phyloP scores from a whole-genome alignment of 2,797 vertebrate species.

The Poeciliopsis presidionis region DNA sequence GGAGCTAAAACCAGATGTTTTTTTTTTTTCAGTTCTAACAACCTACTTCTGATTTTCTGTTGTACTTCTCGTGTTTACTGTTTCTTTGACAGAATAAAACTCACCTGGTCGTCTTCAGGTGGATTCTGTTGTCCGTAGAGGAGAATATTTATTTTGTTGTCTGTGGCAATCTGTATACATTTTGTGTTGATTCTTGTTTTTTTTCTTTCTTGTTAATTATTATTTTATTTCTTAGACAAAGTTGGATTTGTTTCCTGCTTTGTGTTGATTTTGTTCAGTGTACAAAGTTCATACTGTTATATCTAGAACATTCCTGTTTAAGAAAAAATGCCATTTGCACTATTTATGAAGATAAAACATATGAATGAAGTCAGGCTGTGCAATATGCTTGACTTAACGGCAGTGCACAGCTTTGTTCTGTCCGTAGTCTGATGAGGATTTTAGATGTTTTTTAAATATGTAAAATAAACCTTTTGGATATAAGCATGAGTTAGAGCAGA shows the following conservation, averaged over 20 bases:
- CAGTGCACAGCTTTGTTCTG: conserved; percentile 93
- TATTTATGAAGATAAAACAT: conserved; percentile 89
- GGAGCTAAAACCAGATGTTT: conserved; percentile 89
- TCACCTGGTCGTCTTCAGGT: conserved; percentile 74
- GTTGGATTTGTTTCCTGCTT: conserved; percentile 70
- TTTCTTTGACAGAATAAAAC: conserved; percentile 65
- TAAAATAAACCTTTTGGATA: conserved; percentile 96
- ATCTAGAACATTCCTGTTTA: conserved; percentile 95
- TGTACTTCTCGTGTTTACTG: conserved; percentile 71
- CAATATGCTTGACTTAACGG: conserved; percentile 90
- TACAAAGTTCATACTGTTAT: conserved; percentile 83
- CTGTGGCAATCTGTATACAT: conserved; percentile 92
- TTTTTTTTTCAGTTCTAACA: conserved; percentile 85
- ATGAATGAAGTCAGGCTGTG: conserved; percentile 95
- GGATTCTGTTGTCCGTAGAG: conserved; percentile 85
- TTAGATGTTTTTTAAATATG: conserved; percentile 99
- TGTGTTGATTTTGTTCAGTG: conserved; percentile 84
- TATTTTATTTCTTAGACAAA: conserved; percentile 76
- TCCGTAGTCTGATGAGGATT: conserved; percentile 92
- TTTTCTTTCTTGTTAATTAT: conserved; percentile 70
- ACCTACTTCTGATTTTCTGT: conserved; percentile 70
- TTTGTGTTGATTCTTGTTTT: conserved; percentile 75
- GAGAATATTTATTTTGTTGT: conserved; percentile 90
- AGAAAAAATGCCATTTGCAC: conserved; percentile 90
- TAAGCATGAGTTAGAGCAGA: conserved; percentile 90